A percentile compares a stretch with the other conserved stretches of the same genome.
phyloP scores from a whole-genome alignment of 2,888 invertebrate genomes.

The Congeria kusceri region DNA sequence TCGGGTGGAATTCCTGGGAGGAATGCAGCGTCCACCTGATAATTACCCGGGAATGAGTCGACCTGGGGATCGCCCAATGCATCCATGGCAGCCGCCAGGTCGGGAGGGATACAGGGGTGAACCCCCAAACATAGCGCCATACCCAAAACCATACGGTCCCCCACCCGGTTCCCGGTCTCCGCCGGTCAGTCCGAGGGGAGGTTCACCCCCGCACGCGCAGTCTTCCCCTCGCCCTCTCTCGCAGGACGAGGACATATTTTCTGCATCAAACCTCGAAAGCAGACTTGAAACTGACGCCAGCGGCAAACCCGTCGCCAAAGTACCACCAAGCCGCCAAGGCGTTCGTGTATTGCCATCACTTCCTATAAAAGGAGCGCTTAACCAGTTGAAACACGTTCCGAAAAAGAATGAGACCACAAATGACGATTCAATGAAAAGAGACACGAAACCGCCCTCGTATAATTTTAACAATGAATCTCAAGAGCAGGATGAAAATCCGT shows the following conservation, averaged over 20 bases:
- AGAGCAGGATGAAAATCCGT: slow-evolving; percentile 59
- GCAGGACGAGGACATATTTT: slow-evolving; percentile 62
- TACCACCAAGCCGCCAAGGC: slow-evolving; percentile 79
- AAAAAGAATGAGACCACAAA: slow-evolving; percentile 47
- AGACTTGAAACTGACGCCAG: slow-evolving; percentile 62
- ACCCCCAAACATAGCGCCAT: slow-evolving; percentile 14
- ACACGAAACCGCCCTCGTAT: slow-evolving; percentile 52
- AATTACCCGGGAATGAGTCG: slow-evolving; percentile 26
- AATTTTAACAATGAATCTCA: slow-evolving; percentile 38
- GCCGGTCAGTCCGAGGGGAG: slow-evolving; percentile 44
- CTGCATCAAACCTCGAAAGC: slow-evolving; percentile 79
- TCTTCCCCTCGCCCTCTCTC: slow-evolving; percentile 48
- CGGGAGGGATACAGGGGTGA: slow-evolving; percentile 21
- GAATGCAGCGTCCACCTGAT: slow-evolving; percentile 35
- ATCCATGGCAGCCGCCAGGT: slow-evolving; percentile 11
- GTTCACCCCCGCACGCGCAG: slow-evolving; percentile 43
- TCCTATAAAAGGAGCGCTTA: slow-evolving; percentile 54
- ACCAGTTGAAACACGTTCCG: slow-evolving; percentile 57
- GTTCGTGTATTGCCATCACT: slow-evolving; percentile 78
- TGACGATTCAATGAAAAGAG: slow-evolving; percentile 41
- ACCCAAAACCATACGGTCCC: slow-evolving; percentile 9
- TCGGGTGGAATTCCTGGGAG: slow-evolving; percentile 27
- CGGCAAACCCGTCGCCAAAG: slow-evolving; percentile 79
- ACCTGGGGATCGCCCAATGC: slow-evolving; percentile 10
- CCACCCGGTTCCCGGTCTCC: slow-evolving; percentile 32